These are phyloP conservation scores for Marmota flaviventris DNA, from an alignment of 2,113 vertebrate genomes.

Conservation along the genomic window DNA sequence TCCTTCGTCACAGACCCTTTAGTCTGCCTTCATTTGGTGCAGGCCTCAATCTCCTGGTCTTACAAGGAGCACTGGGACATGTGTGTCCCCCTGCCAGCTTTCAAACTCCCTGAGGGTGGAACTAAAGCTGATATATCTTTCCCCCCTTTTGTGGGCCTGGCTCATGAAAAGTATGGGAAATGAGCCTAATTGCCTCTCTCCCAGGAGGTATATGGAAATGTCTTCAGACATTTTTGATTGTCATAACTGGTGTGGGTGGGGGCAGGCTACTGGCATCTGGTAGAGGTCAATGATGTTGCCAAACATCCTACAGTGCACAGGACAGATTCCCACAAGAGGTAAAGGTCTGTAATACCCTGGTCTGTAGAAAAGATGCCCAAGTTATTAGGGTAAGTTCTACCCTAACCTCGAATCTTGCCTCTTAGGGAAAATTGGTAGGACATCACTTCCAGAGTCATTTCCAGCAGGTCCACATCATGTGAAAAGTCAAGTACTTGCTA, in stretches of 20 bases:
- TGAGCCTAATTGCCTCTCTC: background rate
- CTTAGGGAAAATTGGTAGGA: background rate
- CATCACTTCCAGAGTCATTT: background rate
- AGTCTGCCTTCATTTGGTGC: too few relatives aligned
- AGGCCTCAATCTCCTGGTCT: too few relatives aligned
- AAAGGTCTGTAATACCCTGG: background rate
- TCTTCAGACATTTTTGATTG: background rate
- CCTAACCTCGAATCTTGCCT: background rate
- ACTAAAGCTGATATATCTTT: background rate
- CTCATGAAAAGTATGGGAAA: background rate
- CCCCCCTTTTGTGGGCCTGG: background rate
- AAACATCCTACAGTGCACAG: background rate
- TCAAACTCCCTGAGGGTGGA: too few relatives aligned
- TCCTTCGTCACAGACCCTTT: background rate
- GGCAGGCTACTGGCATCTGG: background rate
- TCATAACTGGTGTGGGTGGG: background rate
- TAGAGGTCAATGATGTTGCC: background rate
- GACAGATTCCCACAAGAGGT: background rate
- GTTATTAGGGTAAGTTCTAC: background rate
- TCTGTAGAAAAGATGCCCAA: background rate
- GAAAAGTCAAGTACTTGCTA: background rate
- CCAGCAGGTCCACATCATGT: too few relatives aligned
- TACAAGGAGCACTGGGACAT: accelerated
- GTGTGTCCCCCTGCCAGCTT: background rate
- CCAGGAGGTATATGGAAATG: background rate